Percentiles rank a stretch among this genome's conserved stretches.
Conservation (phyloP, 2,797 vertebrate genomes). For the Oreochromis mossambicus region DNA sequence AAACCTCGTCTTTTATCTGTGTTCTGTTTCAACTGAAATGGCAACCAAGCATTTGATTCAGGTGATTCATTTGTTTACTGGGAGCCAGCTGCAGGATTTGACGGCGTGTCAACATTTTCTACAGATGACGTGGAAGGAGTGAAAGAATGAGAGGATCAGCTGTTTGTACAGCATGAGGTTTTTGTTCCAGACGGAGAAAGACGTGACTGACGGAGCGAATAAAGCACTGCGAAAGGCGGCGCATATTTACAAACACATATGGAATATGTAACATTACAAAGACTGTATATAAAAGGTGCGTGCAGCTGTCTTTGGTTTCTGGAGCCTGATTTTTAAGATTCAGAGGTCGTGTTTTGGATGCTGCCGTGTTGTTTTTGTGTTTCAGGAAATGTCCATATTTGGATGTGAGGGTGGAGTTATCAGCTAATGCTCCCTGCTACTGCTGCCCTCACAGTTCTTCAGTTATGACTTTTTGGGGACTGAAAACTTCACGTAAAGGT, state of each 20-base stretch:
- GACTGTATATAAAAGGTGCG: neutral
- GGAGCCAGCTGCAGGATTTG: neutral
- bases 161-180: neutral
- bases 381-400: neutral
- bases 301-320: neutral
- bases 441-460: neutral
- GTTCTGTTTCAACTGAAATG: neutral
- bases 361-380: neutral
- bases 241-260: neutral
- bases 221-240: fast-evolving
- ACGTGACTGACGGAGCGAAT: neutral
- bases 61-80: constrained; percentile 39
- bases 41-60: neutral
- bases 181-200: neutral
- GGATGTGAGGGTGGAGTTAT: neutral
- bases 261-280: neutral
- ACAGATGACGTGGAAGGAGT: neutral
- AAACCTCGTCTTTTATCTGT: neutral
- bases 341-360: neutral
- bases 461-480: neutral
- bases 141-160: neutral
- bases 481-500: neutral
- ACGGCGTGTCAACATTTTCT: neutral
- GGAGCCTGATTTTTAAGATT: neutral
- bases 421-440: neutral